These are phyloP conservation scores for Synergus umbraculus DNA, from an alignment of 2,888 invertebrate genomes.

Conservation along the genomic window DNA sequence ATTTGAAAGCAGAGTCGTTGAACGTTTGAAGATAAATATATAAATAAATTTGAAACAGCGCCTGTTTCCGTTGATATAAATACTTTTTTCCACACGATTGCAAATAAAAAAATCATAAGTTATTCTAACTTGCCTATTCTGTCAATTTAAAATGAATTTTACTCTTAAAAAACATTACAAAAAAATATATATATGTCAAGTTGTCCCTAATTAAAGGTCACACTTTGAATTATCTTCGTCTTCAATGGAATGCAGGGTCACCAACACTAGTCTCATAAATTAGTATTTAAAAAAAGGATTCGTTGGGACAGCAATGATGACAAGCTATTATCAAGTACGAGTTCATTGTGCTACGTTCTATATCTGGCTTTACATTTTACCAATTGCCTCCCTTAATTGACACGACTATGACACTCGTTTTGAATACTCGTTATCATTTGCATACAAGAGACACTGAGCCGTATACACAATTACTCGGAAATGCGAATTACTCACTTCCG, in stretches of 20 bases:
- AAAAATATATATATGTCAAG: neutral
- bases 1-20: neutral
- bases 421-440: constrained; percentile 46
- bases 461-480: constrained; percentile 19
- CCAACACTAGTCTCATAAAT: constrained; percentile 1
- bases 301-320: constrained; percentile 51
- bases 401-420: constrained; percentile 50
- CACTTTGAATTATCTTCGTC: neutral
- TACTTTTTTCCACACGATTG: neutral
- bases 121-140: neutral
- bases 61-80: constrained; percentile 27
- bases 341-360: constrained; percentile 53
- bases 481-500: constrained; percentile 39
- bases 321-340: constrained; percentile 47
- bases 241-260: constrained; percentile 25
- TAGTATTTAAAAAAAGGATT: constrained; percentile 41
- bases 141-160: neutral
- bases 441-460: constrained; percentile 38
- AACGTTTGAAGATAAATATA: neutral
- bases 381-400: constrained; percentile 70
- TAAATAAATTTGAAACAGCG: neutral
- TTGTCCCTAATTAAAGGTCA: neutral
- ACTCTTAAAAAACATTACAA: no score
- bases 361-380: constrained; percentile 59
- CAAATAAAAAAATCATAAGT: neutral